Conservation (phyloP, 2,888 invertebrate genomes). For the Rhagonycha lutea region DNA sequence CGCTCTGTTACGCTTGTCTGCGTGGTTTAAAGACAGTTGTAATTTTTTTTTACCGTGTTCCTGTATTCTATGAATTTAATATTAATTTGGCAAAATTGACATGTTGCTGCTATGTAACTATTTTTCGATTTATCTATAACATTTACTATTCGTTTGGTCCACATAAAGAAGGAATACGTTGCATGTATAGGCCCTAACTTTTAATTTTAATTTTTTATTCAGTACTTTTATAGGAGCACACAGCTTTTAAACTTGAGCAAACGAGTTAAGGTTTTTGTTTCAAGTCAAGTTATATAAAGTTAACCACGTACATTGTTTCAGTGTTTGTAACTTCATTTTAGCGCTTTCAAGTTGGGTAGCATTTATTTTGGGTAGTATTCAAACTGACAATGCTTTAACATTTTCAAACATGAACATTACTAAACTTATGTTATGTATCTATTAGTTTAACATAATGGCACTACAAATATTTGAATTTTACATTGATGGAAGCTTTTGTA, state of each 20-base stretch:
- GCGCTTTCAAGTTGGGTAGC: background rate
- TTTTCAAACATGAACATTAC: background rate
- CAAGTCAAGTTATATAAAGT: background rate
- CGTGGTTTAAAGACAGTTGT: background rate
- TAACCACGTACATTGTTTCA: background rate
- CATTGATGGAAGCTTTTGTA: too few species aligned
- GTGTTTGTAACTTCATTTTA: background rate
- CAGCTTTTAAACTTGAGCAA: constrained; percentile 1
- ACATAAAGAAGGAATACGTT: constrained; percentile 34
- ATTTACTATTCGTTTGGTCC: constrained; percentile 29
- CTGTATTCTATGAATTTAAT: background rate
- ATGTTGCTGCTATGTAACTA: background rate
- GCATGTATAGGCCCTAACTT: constrained; percentile 27
- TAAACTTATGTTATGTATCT: background rate
- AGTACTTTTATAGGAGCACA: background rate
- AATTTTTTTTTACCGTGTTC: background rate
- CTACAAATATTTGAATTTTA: too few species aligned
- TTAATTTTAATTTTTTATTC: background rate
- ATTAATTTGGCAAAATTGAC: background rate
- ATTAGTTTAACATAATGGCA: background rate
- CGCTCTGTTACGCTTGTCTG: background rate
- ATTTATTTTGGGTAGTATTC: background rate
- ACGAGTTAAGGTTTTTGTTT: background rate
- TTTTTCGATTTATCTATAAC: constrained; percentile 7
- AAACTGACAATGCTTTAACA: background rate